Evolutionary conservation across 1,140 invertebrate species (phyloP).

Genomic region (Nasonia longicornis): DNA sequence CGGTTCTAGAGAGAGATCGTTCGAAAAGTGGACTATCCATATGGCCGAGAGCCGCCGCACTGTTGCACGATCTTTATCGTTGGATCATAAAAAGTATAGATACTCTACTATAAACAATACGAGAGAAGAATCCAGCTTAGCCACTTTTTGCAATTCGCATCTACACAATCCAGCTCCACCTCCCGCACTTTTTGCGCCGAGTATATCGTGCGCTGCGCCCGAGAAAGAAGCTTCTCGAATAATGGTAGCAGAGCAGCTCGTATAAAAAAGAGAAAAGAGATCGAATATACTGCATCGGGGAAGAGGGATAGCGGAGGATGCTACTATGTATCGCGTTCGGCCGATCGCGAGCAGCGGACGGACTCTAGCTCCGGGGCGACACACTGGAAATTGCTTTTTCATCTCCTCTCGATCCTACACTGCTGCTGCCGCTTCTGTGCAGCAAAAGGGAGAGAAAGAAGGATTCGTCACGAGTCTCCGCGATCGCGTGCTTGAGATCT

Average conservation of each 20-base stretch:
- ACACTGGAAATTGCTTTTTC: constrained; percentile 60
- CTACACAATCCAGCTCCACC: not conserved
- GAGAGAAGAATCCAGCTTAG: no score
- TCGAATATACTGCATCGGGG: not conserved
- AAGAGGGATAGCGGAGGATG: not conserved
- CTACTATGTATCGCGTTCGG: constrained; percentile 19
- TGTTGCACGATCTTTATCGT: no score
- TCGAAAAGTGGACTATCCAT: no score
- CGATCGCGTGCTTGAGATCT: constrained; percentile 17
- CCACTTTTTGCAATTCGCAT: not conserved
- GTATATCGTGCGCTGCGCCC: not conserved
- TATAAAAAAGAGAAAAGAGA: not conserved
- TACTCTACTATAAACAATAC: no score
- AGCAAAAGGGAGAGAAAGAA: not conserved
- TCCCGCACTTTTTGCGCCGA: not conserved
- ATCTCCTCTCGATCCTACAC: constrained; percentile 39
- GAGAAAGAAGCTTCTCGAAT: not conserved
- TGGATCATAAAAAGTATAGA: no score
- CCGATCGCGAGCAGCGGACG: constrained; percentile 6
- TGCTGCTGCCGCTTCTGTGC: not conserved
- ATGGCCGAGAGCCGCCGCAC: no score
- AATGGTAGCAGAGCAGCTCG: not conserved
- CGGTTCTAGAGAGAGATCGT: not conserved
- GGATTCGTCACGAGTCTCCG: constrained; percentile 58
- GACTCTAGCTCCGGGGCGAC: constrained; percentile 38